Conservation (phyloP, 2,888 invertebrate species). For the Blomia tropicalis region DNA sequence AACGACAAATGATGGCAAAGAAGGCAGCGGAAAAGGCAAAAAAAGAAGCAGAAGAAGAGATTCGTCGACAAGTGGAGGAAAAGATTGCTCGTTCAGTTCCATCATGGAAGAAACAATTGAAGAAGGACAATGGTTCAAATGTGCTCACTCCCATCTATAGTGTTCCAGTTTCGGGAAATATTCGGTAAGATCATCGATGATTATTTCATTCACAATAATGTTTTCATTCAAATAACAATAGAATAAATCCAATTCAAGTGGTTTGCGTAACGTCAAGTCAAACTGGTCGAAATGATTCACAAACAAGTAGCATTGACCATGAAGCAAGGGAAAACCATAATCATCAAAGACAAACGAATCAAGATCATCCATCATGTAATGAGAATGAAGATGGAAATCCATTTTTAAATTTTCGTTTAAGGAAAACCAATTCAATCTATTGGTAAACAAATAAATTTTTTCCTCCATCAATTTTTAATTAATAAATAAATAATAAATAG, state of each 20-base stretch:
- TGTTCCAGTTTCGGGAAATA: not conserved
- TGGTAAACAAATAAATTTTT: slow-evolving; percentile 19
- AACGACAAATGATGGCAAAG: slow-evolving; percentile 81
- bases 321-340: not conserved
- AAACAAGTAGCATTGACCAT: not conserved
- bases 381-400: slow-evolving; percentile 8
- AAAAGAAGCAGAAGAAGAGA: slow-evolving; percentile 68
- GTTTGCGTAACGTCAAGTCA: not conserved
- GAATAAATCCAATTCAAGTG: slow-evolving; percentile 6
- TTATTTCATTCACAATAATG: not conserved
- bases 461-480: not conserved
- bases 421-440: slow-evolving; percentile 25
- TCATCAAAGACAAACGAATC: not conserved
- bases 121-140: slow-evolving; percentile 12
- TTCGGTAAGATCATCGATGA: not conserved
- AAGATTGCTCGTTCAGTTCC: slow-evolving; percentile 58
- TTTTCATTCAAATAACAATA: not conserved
- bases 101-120: slow-evolving; percentile 55
- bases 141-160: not conserved
- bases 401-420: slow-evolving; percentile 20
- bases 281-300: not conserved
- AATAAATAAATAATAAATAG: not conserved
- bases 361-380: not conserved
- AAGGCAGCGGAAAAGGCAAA: slow-evolving; percentile 83
- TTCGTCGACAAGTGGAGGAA: slow-evolving; percentile 33